Base-by-base conservation (phyloP, 1,140 invertebrate species). In the Drosophila takahashii region DNA sequence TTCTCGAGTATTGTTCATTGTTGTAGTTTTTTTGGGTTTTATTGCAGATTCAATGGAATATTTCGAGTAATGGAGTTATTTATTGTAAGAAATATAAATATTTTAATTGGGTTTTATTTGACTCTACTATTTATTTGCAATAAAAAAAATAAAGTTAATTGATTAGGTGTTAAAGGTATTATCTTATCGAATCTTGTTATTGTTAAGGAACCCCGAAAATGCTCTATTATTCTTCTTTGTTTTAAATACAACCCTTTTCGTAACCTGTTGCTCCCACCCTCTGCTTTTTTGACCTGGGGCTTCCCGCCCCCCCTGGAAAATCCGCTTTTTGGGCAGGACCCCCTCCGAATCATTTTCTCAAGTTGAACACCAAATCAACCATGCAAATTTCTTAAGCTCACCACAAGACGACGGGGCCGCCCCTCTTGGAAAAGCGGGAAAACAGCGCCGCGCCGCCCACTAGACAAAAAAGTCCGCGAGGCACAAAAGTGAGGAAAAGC, bases 361-460 rank as follows among this genome's bases (percentile, higher is more conserved):
- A 44, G 13, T 29, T 60, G 61, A 70, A 73, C 45, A 81, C 26
- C 83, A 87, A 86, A 86, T 86, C 79, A 86, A 81, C 57, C 83
- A 86, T 87, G 83, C 84, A 86, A 86, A 86, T 86, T 87, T 86
- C 61, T 65, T 83, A 86, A 87, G 83, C 79, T 71, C 59, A 52
- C 81, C 81, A 54, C 81, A 81, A 77, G 73, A 69, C 54, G 73
- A 69, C 54, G 59, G 39, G 9, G 44, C 27, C 48, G 48, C 48
- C 48, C 48, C 4, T 7, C 29, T 16, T 13, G 48, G 48, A 50
- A 50, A 50, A 50, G 48, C 48, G 48, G 29, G 27, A n/a, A 34
- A 50, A 34, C 32, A 37, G 6, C 32, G 16, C 42, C 47, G n/a
- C n/a, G n/a, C 34, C 34, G 13, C 42, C 47, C 56, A 53, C 8